Base-by-base conservation (phyloP, 1,140 invertebrate genomes). In the Temnothorax curvispinosus region DNA sequence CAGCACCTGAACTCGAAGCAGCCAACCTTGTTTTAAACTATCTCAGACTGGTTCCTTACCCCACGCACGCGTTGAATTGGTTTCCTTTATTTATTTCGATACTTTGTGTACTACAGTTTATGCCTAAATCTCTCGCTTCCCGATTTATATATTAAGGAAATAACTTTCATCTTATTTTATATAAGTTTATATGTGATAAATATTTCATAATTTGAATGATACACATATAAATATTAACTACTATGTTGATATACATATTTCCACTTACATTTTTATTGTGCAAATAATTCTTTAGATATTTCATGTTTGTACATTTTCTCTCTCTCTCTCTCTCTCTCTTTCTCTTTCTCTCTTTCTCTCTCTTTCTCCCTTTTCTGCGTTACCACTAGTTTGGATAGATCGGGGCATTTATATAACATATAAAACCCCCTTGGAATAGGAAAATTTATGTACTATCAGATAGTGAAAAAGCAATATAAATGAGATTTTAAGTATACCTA, bases 401-500 rank as follows among this genome's bases (percentile, higher is more conserved):
- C 18, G 41, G 21, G 0, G n/a, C 52, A 77, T 86, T 89, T 82
- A 67, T 84, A 87, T 87, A 84, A 78, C 67, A 44, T 54, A 52
- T 41, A 52, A 87, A 50, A 78, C 15, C 60, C 52, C 32, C 50
- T 62, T 88, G 64, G 75, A 69, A 89, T 88, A 52, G 88, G 65
- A 86, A 78, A 94, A 94, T 94, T 94, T 94, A 94, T 94, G 93
- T 91, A 89, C 82, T 75, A 71, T 86, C 90, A 89, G 91, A 94
- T 94, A 94, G 92, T 71, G 60, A 86, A 87, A 88, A 87, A 89
- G 87, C 90, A 91, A 92, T 93, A 93, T 94, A 94, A 93, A 94
- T 92, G 93, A 94, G 93, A 93, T 94, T 93, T 93, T 94, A 94
- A 93, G 92, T 94, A 93, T 92, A 92, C 76, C 78, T 87, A 90